Evolutionary conservation across 2,888 invertebrate genomes (phyloP).

Genomic region (Ormyrus thymus): DNA sequence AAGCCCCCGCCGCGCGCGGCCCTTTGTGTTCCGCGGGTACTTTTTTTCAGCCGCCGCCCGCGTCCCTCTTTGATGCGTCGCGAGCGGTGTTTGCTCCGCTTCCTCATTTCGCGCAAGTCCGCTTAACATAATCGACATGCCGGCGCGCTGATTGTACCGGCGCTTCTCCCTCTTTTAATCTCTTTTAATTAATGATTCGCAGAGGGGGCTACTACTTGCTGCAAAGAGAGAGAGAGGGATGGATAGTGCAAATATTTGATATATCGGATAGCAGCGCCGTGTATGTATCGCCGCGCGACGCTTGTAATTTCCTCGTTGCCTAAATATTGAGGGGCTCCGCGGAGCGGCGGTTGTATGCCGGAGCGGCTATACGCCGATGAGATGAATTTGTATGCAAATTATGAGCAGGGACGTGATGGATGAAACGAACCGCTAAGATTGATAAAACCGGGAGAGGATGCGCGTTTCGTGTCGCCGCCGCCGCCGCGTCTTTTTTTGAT

Average conservation of each 20-base stretch:
- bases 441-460: conserved; percentile 6
- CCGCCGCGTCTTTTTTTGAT: too few species aligned
- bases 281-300: conserved; percentile 22
- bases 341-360: too few species aligned
- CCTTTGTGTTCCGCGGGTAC: background rate
- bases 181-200: conserved; percentile 49
- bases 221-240: background rate
- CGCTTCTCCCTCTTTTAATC: conserved; percentile 41
- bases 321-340: conserved; percentile 37
- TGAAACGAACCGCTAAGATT: conserved; percentile 40
- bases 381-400: conserved; percentile 48
- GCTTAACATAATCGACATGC: conserved; percentile 26
- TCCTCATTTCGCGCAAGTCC: conserved; percentile 7
- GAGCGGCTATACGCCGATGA: background rate
- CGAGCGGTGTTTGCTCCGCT: conserved; percentile 9
- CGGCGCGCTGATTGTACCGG: background rate
- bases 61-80: conserved; percentile 19
- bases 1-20: background rate
- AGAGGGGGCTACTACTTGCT: too few species aligned
- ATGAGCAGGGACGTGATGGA: conserved; percentile 28
- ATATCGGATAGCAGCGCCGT: conserved; percentile 3
- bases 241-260: conserved; percentile 42
- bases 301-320: conserved; percentile 46
- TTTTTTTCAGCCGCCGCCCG: background rate
- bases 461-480: too few species aligned